These are phyloP conservation scores for Hippocampus mohnikei DNA, from an alignment of 2,113 vertebrate species.

Conservation along the genomic window DNA sequence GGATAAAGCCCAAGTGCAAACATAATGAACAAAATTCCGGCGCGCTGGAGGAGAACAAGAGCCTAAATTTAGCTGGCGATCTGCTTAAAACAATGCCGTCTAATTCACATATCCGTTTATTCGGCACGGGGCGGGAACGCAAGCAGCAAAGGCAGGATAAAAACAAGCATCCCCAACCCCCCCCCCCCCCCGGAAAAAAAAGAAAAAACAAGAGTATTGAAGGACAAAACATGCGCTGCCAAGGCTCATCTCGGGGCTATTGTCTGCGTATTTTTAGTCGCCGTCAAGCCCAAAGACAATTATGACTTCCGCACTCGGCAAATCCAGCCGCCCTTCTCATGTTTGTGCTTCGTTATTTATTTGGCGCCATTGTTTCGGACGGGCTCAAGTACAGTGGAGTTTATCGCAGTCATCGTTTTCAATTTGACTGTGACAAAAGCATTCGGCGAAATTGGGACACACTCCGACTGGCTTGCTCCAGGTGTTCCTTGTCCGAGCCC, in stretches of 20 bases:
- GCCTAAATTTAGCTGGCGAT: slow-evolving; percentile 70
- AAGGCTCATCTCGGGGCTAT: slow-evolving; percentile 72
- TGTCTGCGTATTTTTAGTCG: slow-evolving; percentile 77
- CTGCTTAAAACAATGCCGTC: slow-evolving; percentile 74
- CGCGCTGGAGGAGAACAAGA: slow-evolving; percentile 42
- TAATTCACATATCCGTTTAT: slow-evolving; percentile 76
- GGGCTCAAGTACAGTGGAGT: slow-evolving; percentile 1
- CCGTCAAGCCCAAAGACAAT: slow-evolving; percentile 70
- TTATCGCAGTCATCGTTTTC: slow-evolving; percentile 1
- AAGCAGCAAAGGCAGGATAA: slow-evolving; percentile 34
- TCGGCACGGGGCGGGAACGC: slow-evolving; percentile 62
- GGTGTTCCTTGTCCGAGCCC: neutral
- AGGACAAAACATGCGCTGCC: slow-evolving; percentile 69
- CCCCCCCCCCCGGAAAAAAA: neutral
- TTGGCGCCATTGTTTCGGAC: neutral
- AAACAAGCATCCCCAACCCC: slow-evolving; percentile 27
- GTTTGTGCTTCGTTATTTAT: neutral
- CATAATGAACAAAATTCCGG: slow-evolving; percentile 55
- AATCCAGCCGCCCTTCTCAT: slow-evolving; percentile 2
- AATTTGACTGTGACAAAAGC: neutral
- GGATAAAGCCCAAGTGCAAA: slow-evolving; percentile 51
- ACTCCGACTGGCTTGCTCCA: neutral
- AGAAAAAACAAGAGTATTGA: slow-evolving; percentile 41
- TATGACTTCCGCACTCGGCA: slow-evolving; percentile 28
- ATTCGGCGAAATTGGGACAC: neutral